phyloP scores from a whole-genome alignment of 2,888 invertebrate species.

The Nymphalis polychloros region DNA sequence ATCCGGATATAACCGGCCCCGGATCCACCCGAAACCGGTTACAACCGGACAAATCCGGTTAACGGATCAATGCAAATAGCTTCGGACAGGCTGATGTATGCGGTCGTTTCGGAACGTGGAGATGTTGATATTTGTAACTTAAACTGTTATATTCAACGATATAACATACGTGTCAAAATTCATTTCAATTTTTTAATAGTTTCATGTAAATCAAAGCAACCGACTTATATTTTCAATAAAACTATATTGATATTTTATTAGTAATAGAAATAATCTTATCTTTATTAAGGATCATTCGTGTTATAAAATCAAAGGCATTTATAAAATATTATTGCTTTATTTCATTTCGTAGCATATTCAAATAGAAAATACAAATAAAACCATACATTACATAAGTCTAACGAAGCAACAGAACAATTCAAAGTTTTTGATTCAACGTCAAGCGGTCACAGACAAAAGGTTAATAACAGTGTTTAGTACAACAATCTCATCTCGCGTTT shows the following conservation, averaged over 20 bases:
- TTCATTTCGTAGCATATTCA: too few species aligned
- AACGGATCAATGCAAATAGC: constrained; percentile 47
- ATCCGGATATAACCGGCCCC: constrained; percentile 54
- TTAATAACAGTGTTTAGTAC: constrained; percentile 16
- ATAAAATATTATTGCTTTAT: too few species aligned
- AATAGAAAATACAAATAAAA: too few species aligned
- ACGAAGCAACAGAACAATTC: background rate
- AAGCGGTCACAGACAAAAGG: constrained; percentile 7
- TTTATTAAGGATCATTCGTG: too few species aligned
- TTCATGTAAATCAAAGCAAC: too few species aligned
- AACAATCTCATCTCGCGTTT: background rate
- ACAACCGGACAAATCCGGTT: constrained; percentile 49
- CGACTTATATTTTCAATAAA: too few species aligned
- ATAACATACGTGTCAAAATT: background rate
- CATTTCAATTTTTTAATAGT: background rate
- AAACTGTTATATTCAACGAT: constrained; percentile 10
- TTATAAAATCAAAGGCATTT: too few species aligned
- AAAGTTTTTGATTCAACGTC: background rate
- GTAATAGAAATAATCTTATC: too few species aligned
- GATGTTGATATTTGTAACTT: constrained; percentile 39
- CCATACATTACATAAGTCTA: too few species aligned
- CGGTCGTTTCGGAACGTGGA: constrained; percentile 41
- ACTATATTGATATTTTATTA: too few species aligned
- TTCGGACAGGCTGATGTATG: constrained; percentile 34
- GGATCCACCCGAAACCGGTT: constrained; percentile 49